phyloP scores from a whole-genome alignment of 2,113 vertebrate species.

The Laticauda laticaudata region DNA sequence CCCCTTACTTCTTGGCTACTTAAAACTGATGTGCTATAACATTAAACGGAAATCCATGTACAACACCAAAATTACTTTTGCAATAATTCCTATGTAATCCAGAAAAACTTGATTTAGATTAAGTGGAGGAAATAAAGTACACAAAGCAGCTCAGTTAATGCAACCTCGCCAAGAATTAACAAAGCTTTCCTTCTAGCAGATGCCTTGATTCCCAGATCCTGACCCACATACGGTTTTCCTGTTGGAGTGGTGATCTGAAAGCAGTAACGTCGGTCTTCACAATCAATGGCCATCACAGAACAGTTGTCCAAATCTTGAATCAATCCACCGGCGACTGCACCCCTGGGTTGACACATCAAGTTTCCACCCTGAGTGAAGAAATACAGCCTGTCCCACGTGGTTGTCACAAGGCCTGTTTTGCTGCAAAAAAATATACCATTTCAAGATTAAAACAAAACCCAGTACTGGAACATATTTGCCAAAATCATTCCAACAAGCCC shows the following conservation, averaged over 20 bases:
- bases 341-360: conserved; percentile 95
- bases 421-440: conserved; percentile 65
- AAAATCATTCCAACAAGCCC: not conserved
- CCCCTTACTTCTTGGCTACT: not conserved
- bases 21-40: not conserved
- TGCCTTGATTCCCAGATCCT: conserved; percentile 3
- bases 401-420: conserved; percentile 96
- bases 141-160: conserved; percentile 15
- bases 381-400: conserved; percentile 94
- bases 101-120: conserved; percentile 1
- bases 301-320: conserved; percentile 99
- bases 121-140: conserved; percentile 1
- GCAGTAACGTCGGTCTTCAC: conserved; percentile 95
- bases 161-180: not conserved
- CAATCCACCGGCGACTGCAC: conserved; percentile 93
- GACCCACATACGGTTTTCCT: conserved; percentile 84
- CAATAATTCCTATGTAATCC: not conserved
- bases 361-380: conserved; percentile 99
- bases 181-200: not conserved
- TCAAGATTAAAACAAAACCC: not conserved
- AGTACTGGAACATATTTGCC: not conserved
- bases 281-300: conserved; percentile 97
- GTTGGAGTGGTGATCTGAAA: conserved; percentile 94
- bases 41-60: not conserved
- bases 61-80: not conserved